phyloP scores from a whole-genome alignment of 2,797 vertebrate species.

The Tapera naevia region DNA sequence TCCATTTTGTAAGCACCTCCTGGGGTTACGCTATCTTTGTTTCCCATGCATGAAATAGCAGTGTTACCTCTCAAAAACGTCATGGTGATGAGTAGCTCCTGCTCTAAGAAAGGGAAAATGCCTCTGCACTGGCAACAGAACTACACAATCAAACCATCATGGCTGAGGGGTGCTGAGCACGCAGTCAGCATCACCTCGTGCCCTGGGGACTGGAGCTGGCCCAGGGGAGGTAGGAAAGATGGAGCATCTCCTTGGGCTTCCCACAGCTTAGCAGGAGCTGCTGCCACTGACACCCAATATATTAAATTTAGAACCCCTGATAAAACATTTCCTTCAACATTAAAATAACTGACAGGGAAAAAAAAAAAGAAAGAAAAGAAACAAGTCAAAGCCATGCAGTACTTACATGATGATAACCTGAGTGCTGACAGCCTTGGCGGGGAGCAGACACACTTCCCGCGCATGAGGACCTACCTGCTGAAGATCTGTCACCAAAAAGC shows the following conservation, averaged over 20 bases:
- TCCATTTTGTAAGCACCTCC: neutral
- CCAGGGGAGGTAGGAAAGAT: neutral
- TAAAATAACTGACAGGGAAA: neutral
- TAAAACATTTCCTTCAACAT: neutral
- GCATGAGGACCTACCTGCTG: neutral
- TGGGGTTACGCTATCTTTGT: neutral
- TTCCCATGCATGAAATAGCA: neutral
- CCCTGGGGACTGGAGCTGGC: neutral
- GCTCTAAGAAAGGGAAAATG: neutral
- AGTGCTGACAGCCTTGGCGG: rapidly evolving
- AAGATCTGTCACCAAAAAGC: neutral
- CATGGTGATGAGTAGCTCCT: neutral
- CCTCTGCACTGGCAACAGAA: neutral
- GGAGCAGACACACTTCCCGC: neutral
- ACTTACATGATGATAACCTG: neutral
- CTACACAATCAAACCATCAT: rapidly evolving
- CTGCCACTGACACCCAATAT: neutral
- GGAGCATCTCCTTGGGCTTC: neutral
- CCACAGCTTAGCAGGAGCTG: neutral
- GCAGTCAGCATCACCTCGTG: rapidly evolving
- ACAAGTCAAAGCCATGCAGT: neutral
- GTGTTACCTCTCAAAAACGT: neutral
- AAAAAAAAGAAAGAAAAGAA: too few relatives aligned
- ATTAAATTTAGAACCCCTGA: neutral
- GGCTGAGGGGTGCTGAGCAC: neutral